These are phyloP conservation scores for Myotis davidii DNA, from an alignment of 2,113 vertebrate genomes.

Conservation along the genomic window DNA sequence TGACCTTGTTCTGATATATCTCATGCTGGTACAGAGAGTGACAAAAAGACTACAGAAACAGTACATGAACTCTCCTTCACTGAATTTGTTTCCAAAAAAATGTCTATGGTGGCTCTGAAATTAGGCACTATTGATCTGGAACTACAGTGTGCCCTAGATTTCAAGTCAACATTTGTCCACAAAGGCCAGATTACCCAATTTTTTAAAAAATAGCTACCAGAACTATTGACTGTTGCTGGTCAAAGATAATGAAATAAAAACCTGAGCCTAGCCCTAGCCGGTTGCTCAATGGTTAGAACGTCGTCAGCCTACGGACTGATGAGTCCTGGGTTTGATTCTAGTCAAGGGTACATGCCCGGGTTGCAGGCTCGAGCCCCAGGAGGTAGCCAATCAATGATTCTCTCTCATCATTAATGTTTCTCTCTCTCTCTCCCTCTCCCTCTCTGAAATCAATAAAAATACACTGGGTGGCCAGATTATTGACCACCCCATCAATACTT, in stretches of 20 bases:
- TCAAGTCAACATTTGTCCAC: neutral
- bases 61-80: neutral
- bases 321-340: no score
- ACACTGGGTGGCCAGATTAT: no score
- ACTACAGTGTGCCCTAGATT: neutral
- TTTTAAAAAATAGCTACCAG: neutral
- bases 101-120: neutral
- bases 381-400: no score
- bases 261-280: neutral
- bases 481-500: no score
- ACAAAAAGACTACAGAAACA: neutral
- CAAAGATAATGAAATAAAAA: slow-evolving; percentile 53
- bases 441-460: no score
- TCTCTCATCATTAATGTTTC: no score
- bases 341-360: no score
- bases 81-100: neutral
- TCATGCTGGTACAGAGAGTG: neutral
- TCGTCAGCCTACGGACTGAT: no score
- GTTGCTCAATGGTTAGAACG: no score
- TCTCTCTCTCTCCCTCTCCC: no score
- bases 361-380: no score
- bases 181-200: neutral
- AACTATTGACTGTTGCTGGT: neutral
- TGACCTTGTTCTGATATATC: neutral
- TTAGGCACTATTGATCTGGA: neutral